Evolutionary conservation across 2,888 invertebrate species (phyloP).

Genomic region (Cantharis rustica): DNA sequence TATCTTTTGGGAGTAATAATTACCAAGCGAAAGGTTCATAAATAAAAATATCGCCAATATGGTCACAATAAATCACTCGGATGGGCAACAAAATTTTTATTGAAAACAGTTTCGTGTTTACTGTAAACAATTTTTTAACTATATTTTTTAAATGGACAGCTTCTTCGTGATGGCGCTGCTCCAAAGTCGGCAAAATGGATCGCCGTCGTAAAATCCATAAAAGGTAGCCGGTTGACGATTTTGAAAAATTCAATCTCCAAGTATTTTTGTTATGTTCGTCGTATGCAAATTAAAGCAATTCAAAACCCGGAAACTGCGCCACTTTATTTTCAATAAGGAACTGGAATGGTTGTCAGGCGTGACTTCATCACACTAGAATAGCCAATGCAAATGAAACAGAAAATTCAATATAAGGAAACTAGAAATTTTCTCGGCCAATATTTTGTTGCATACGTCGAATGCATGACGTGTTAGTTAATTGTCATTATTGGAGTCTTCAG

Average conservation of each 20-base stretch:
- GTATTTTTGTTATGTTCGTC: background rate
- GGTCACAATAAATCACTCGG: background rate
- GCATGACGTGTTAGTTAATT: conserved; percentile 17
- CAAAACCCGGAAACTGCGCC: conserved; percentile 11
- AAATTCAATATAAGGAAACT: conserved; percentile 18
- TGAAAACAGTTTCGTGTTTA: background rate
- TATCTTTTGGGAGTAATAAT: background rate
- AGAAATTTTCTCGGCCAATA: conserved; percentile 11
- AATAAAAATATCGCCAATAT: background rate
- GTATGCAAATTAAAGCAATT: background rate
- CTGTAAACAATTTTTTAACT: too few relatives aligned
- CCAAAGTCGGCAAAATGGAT: background rate
- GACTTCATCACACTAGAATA: conserved; percentile 13
- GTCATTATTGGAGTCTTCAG: conserved; percentile 17
- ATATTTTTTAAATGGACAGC: background rate
- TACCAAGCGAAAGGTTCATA: background rate
- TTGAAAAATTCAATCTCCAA: background rate
- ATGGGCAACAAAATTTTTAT: background rate
- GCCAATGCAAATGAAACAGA: background rate
- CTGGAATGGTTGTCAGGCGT: conserved; percentile 10
- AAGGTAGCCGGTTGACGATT: background rate
- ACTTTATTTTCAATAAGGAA: conserved; percentile 3
- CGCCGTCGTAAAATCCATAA: background rate
- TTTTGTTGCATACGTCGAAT: conserved; percentile 8
- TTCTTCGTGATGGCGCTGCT: background rate